Percentiles rank a stretch among this genome's conserved stretches.
These are phyloP conservation scores for Smittia sp. DNA, from an alignment of 2,888 invertebrate genomes.

Conservation along the genomic window DNA sequence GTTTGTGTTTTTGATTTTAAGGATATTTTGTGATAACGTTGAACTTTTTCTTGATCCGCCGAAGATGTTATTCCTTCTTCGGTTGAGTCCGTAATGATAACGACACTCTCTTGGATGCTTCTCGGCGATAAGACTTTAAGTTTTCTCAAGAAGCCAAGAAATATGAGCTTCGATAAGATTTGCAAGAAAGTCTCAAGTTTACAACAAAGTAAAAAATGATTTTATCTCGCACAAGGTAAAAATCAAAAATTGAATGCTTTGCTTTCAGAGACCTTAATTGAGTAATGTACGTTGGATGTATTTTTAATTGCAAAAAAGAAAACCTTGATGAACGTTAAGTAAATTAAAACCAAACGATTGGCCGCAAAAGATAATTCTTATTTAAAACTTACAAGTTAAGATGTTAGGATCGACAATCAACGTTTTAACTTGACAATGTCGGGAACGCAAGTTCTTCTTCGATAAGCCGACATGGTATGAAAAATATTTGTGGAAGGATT, in stretches of 20 bases:
- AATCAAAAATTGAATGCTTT: background rate
- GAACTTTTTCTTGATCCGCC: background rate
- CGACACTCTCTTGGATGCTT: background rate
- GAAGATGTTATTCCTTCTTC: background rate
- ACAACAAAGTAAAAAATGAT: background rate
- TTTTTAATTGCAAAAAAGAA: constrained; percentile 30
- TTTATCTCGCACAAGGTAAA: background rate
- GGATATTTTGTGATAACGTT: background rate
- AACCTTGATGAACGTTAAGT: constrained; percentile 28
- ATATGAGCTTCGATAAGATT: background rate
- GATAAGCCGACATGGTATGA: constrained; percentile 32
- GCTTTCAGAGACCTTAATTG: constrained; percentile 6
- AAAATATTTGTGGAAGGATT: background rate
- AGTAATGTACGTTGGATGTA: background rate
- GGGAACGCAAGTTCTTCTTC: constrained; percentile 39
- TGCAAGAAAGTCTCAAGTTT: background rate
- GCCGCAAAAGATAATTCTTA: constrained; percentile 32
- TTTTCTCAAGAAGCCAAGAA: constrained; percentile 13
- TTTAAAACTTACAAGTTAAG: constrained; percentile 35
- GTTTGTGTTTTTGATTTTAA: background rate
- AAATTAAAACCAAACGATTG: constrained; percentile 28
- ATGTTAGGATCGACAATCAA: constrained; percentile 31
- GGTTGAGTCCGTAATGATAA: background rate
- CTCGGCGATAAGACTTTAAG: background rate
- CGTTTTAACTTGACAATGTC: constrained; percentile 43